Conservation (phyloP, 2,113 vertebrate genomes). For the Zeus faber region DNA sequence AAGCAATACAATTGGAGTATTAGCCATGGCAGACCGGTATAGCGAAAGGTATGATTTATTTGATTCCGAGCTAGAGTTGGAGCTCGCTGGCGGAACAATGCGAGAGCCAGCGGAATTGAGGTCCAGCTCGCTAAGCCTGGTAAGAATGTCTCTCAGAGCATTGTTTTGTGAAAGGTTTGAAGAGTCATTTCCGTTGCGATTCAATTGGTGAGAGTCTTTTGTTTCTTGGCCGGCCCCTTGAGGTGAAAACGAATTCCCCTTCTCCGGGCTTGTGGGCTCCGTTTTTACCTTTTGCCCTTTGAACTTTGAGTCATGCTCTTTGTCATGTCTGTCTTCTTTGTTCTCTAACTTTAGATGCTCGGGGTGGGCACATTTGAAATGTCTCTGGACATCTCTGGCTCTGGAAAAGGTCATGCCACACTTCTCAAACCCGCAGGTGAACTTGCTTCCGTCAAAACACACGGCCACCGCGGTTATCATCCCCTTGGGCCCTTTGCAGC, state of each 20-base stretch:
- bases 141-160: constrained; percentile 82
- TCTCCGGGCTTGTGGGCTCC: constrained; percentile 6
- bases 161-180: constrained; percentile 67
- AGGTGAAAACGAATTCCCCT: constrained; percentile 18
- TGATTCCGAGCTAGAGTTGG: constrained; percentile 53
- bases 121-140: constrained; percentile 86
- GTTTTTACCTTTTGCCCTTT: constrained; percentile 41
- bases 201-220: constrained; percentile 2
- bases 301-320: constrained; percentile 50
- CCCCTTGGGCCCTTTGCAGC: constrained; percentile 49
- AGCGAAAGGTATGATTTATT: constrained; percentile 63
- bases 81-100: constrained; percentile 33
- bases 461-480: constrained; percentile 73
- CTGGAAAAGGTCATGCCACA: constrained; percentile 86
- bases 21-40: constrained; percentile 72
- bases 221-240: constrained; percentile 35
- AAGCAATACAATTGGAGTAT: constrained; percentile 46
- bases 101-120: constrained; percentile 75
- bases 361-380: constrained; percentile 84
- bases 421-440: constrained; percentile 88
- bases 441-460: constrained; percentile 87
- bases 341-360: constrained; percentile 82
- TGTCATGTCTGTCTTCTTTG: constrained; percentile 63
- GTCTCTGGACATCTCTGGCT: constrained; percentile 84
- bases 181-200: constrained; percentile 20